Percentiles rank a stretch among this genome's conserved stretches.
Evolutionary conservation across 2,888 invertebrate species (phyloP).

Genomic region (Eristalinus sepulchralis): DNA sequence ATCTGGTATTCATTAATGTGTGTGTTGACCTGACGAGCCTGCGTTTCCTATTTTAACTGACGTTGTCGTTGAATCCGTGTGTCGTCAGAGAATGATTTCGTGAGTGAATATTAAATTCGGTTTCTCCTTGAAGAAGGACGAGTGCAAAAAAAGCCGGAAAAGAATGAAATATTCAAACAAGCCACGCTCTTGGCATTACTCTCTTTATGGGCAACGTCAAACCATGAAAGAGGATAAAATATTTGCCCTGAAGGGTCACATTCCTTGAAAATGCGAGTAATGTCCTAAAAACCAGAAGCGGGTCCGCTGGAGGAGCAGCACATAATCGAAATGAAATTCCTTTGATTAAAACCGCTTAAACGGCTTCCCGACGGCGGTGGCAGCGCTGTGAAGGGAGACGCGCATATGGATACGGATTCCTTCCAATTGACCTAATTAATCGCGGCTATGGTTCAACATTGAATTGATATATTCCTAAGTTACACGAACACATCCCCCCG

Average conservation of each 20-base stretch:
- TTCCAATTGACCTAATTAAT: constrained; percentile 52
- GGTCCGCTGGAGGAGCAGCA: neutral
- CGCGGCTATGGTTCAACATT: constrained; percentile 28
- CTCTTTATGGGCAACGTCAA: constrained; percentile 25
- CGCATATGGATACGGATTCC: neutral
- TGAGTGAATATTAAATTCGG: constrained; percentile 53
- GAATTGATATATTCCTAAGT: constrained; percentile 44
- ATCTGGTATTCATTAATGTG: constrained; percentile 68
- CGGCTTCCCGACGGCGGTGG: neutral
- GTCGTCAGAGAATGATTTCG: neutral
- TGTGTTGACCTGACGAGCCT: constrained; percentile 47
- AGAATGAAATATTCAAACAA: constrained; percentile 45
- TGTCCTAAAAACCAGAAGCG: neutral
- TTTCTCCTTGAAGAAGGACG: neutral
- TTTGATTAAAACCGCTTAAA: constrained; percentile 28
- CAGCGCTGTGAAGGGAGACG: neutral
- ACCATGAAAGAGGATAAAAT: constrained; percentile 36
- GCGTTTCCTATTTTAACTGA: neutral
- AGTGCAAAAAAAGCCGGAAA: neutral
- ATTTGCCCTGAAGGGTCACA: constrained; percentile 50
- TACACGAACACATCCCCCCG: constrained; percentile 33
- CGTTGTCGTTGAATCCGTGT: constrained; percentile 28
- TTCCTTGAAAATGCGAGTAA: constrained; percentile 10
- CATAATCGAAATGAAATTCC: neutral
- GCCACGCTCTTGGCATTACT: constrained; percentile 31